These are phyloP conservation scores for Alaudala cheleensis DNA, from an alignment of 2,113 vertebrate genomes.

Conservation along the genomic window DNA sequence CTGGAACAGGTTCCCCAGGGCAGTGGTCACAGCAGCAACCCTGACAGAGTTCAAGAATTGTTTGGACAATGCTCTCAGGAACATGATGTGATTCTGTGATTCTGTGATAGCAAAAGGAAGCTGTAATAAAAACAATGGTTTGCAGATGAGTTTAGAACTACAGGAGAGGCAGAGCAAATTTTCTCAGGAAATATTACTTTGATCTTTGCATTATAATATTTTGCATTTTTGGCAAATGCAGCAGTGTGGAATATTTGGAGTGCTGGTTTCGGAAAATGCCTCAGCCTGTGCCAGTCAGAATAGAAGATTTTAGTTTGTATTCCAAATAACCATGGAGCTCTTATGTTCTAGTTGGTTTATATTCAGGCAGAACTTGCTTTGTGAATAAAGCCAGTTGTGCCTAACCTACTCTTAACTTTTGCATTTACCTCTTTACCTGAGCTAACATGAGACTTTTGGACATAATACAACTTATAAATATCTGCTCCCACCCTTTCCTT, in stretches of 20 bases:
- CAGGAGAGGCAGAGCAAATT: not conserved
- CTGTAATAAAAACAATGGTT: not conserved
- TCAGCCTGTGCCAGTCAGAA: not conserved
- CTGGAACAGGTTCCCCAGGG: not conserved
- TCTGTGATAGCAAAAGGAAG: not conserved
- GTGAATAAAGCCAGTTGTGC: not conserved
- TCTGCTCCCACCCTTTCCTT: not conserved
- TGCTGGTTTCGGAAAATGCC: not conserved
- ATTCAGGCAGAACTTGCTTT: not conserved
- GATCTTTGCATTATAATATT: not conserved
- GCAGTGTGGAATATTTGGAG: not conserved
- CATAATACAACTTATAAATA: not conserved
- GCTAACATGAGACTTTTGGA: not conserved
- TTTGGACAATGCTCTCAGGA: not conserved
- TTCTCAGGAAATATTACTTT: not conserved
- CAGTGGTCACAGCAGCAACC: not conserved
- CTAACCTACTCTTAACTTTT: not conserved
- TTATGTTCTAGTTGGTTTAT: not conserved
- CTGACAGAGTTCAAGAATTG: not conserved
- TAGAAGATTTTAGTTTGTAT: not conserved
- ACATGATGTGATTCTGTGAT: not conserved
- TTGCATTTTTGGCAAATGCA: not conserved
- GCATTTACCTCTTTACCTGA: not conserved
- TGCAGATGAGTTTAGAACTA: not conserved
- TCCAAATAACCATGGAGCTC: not conserved